Base-by-base conservation (phyloP, 2,888 invertebrate species). In the Norana najaformis region DNA sequence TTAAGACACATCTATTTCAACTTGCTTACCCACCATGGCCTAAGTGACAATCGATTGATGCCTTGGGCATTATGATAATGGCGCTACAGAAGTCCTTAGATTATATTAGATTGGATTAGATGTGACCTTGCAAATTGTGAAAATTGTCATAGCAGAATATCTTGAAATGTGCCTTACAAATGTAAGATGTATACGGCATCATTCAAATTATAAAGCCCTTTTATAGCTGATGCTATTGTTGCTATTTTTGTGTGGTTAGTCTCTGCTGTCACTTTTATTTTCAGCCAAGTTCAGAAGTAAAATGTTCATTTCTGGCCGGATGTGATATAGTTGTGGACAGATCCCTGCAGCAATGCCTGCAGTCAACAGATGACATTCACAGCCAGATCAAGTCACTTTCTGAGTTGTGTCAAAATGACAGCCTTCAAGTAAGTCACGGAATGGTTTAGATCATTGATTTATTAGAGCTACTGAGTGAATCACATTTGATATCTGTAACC, bases 261-360 rank as follows among this genome's bases (percentile, higher is more conserved):
- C 69, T n/a, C 69, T 69, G 11, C 30, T 69, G 13, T 69, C 35
- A 13, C 8, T 83, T 85, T 85, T 30, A 13, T 36, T 36, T 85
- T 85, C 85, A 85, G 85, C 85, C 85, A 36, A 36, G 85, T 85
- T 37, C 35, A 35, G 85, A 36, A 20, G 85, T 85, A 37, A 85
- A 85, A 85, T 37, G 85, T 35, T 36, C 36, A 36, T 85, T 85
- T 37, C 85, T 85, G 85, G 85, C 85, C 34, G 85, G 85, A 85
- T 85, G 85, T 85, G 85, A 85, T 37, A 85, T 85, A 23, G 37
- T 85, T 30, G 85, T 85, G 34, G 85, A 85, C 37, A 36, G 85
- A 85, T 85, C 85, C 16, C 85, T 85, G 34, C 85, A n/a, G 16
- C 85, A 85, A 36, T 85, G 85, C 11, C 37, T 85, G 85, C 35